Evolutionary conservation across 1,140 invertebrate species (phyloP).

Genomic region (Drosophila auraria): DNA sequence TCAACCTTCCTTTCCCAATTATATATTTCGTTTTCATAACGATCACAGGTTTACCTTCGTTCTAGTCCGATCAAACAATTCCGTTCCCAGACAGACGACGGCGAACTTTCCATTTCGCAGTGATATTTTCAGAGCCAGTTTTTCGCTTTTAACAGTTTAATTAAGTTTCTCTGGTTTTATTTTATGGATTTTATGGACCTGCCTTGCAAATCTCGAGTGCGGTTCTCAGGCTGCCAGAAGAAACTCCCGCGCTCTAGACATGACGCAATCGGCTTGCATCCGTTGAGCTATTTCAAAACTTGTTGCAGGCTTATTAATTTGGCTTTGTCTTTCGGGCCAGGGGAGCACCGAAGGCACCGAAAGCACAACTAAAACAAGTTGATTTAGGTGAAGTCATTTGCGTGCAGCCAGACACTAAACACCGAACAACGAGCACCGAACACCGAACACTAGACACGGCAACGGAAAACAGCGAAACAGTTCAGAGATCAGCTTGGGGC

Average conservation of each 20-base stretch:
- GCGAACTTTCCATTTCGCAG: constrained; percentile 44
- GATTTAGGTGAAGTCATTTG: constrained; percentile 75
- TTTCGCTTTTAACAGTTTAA: constrained; percentile 14
- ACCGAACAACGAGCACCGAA: constrained; percentile 27
- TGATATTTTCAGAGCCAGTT: constrained; percentile 51
- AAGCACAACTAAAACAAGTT: constrained; percentile 66
- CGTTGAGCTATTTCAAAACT: constrained; percentile 64
- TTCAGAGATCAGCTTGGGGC: constrained; percentile 63
- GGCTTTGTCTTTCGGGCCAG: constrained; percentile 32
- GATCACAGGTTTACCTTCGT: constrained; percentile 40
- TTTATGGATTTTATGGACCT: constrained; percentile 22
- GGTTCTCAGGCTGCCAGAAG: constrained; percentile 39
- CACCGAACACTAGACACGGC: constrained; percentile 35
- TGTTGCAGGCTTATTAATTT: constrained; percentile 70
- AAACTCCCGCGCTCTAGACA: constrained; percentile 45
- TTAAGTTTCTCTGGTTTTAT: constrained; percentile 27
- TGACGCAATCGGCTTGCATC: constrained; percentile 68
- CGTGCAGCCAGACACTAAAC: constrained; percentile 59
- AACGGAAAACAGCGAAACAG: constrained; percentile 43
- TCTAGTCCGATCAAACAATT: constrained; percentile 25
- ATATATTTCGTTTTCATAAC: constrained; percentile 16
- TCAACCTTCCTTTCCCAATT: constrained; percentile 40
- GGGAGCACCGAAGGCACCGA: constrained; percentile 40
- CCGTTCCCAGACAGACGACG: constrained; percentile 24
- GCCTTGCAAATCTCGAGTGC: constrained; percentile 30